phyloP scores from a whole-genome alignment of 2,888 invertebrate species.

The Chalcis sispes region DNA sequence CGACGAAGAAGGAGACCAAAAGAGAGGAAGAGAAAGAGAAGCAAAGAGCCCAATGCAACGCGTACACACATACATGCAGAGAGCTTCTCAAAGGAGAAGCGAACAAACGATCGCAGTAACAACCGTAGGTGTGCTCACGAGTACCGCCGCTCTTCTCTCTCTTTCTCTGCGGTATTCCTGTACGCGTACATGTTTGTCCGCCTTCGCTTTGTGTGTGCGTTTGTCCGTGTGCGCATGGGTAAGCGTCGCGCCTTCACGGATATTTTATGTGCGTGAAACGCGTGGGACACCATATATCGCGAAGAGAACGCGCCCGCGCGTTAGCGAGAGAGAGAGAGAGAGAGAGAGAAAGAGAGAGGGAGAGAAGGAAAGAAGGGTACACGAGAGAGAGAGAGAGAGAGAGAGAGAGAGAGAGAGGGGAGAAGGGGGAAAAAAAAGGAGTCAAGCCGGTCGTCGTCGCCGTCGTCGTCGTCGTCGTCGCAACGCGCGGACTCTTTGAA shows the following conservation, averaged over 20 bases:
- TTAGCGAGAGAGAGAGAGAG: constrained; percentile 23
- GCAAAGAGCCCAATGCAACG: not conserved
- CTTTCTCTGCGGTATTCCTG: constrained; percentile 29
- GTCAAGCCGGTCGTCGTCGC: constrained; percentile 54
- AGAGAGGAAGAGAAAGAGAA: not conserved
- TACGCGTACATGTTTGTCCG: not conserved
- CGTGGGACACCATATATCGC: constrained; percentile 57
- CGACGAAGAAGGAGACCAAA: not conserved
- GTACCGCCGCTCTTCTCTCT: constrained; percentile 12
- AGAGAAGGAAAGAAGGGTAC: constrained; percentile 46
- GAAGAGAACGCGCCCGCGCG: constrained; percentile 22
- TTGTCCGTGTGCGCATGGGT: not conserved
- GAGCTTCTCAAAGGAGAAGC: too few species aligned
- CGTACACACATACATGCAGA: not conserved
- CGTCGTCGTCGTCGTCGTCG: constrained; percentile 47
- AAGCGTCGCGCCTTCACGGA: constrained; percentile 52
- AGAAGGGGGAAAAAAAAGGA: constrained; percentile 48
- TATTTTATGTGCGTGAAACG: constrained; percentile 57
- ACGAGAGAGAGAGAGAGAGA: constrained; percentile 25
- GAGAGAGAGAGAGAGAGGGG: constrained; percentile 9
- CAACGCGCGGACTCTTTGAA: constrained; percentile 60
- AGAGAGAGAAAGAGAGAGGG: constrained; percentile 10
- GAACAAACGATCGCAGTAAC: constrained; percentile 6
- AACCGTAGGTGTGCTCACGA: constrained; percentile 42
- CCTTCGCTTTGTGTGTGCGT: constrained; percentile 10